These are phyloP conservation scores for Conchocele bisecta DNA, from an alignment of 2,888 invertebrate species.

Conservation along the genomic window DNA sequence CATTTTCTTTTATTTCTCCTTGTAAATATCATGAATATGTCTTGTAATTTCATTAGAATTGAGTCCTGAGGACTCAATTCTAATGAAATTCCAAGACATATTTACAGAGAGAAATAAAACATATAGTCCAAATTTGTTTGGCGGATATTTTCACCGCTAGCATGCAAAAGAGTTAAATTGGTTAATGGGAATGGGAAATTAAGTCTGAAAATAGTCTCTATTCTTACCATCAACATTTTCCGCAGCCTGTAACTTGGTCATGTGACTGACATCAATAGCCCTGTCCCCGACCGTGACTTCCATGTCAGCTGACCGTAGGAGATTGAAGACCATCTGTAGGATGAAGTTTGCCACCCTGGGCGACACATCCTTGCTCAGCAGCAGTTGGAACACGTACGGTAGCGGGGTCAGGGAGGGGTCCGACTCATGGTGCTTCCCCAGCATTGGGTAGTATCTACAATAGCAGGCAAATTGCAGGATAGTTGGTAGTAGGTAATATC, in stretches of 20 bases:
- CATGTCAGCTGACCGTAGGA: conserved; percentile 68
- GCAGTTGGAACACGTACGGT: conserved; percentile 88
- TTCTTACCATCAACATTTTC: conserved; percentile 10
- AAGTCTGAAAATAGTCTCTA: too few species aligned
- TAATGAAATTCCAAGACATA: too few species aligned
- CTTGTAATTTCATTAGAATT: too few species aligned
- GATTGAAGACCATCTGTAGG: conserved; percentile 78
- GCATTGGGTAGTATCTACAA: conserved; percentile 86
- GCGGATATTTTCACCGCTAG: too few species aligned
- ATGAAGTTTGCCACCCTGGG: conserved; percentile 85
- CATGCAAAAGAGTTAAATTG: too few species aligned
- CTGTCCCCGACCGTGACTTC: conserved; percentile 60
- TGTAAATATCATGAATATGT: too few species aligned
- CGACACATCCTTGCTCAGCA: conserved; percentile 88
- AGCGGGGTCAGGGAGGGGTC: conserved; percentile 86
- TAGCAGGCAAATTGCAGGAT: not conserved
- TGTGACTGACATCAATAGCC: conserved; percentile 39
- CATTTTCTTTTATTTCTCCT: too few species aligned
- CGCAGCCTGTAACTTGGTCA: conserved; percentile 26
- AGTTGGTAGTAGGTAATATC: too few species aligned
- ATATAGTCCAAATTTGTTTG: too few species aligned
- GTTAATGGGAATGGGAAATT: too few species aligned
- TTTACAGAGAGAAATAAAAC: too few species aligned
- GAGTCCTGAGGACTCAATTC: too few species aligned
- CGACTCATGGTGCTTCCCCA: conserved; percentile 85